Conservation (phyloP, 37 sponge, comb jelly and placozoan species). For the Crambe crambe region DNA sequence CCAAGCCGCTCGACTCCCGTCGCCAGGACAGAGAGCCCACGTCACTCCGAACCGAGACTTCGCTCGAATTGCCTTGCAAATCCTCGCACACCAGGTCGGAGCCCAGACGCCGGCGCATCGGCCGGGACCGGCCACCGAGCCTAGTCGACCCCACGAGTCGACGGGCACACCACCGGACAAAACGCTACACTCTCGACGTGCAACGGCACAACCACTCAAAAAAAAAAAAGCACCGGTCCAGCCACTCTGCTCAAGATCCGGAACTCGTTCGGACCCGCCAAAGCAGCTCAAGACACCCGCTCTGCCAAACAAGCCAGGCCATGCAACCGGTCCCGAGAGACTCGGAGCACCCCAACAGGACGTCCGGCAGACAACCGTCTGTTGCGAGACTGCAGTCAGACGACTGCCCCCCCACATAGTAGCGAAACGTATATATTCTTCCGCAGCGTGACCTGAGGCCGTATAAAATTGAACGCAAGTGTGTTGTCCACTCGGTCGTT, state of each 20-base stretch:
- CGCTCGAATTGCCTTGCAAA: background rate
- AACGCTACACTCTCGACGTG: background rate
- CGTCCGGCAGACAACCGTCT: background rate
- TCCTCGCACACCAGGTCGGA: background rate
- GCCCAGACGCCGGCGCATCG: background rate
- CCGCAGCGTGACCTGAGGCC: too few relatives aligned
- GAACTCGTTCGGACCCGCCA: background rate
- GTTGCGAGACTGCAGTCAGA: background rate
- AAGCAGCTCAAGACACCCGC: background rate
- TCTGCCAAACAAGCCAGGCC: background rate
- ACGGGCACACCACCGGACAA: background rate
- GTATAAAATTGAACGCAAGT: too few relatives aligned
- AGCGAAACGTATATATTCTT: too few relatives aligned
- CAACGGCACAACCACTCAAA: background rate
- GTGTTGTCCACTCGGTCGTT: too few relatives aligned
- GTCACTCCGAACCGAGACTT: background rate
- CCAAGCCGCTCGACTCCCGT: background rate
- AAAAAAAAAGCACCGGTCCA: background rate
- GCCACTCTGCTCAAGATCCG: background rate
- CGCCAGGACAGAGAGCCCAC: background rate
- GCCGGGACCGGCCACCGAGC: background rate
- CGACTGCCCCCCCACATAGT: too few relatives aligned
- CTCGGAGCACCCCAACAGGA: background rate
- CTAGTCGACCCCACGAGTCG: too few relatives aligned
- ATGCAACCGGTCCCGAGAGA: background rate